Evolutionary conservation across 2,797 vertebrate species (phyloP), one percentile per base, ranked within the genome.

Genomic region (Chloroceryle amazona): DNA sequence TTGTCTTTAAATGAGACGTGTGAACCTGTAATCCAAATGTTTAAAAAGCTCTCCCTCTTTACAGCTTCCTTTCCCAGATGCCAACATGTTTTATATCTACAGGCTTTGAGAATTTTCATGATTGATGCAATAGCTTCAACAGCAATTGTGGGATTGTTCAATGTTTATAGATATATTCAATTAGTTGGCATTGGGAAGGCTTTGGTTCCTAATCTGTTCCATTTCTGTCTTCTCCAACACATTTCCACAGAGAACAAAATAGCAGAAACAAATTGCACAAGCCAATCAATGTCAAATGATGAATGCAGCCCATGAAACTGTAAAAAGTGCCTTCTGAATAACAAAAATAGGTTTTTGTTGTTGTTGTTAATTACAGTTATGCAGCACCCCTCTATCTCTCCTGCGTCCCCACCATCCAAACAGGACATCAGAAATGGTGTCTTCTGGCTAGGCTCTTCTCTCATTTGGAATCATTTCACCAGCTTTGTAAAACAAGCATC

Each of bases 171-270:
- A 83, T 60, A 51, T 25, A 72, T 46, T 71, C 71, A 81, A 19
- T 74, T 49, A 84, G 25, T 67, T 75, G 70, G 55, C 68, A 74
- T 10, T 13, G 20, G 46, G 23, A 66, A 76, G 54, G 57, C 52
- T 81, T 75, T 91, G 62, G 33, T 83, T 61, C 72, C 68, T 81
- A 70, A 78, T 93, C 72, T 52, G 41, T 81, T 93, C 73, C 18
- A 67, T 86, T 75, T 93, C 79, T 79, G 79, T 78, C 41, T 93
- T 81, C 20, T 84, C 41, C 71, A 37, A 62, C 55, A 75, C 26
- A 37, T 73, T 75, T 93, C 39, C 60, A 67, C 42, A 18, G 55
- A 91, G 41, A 92, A 70, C 39, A 81, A 91, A 91, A 94, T 73
- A 51, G 39, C 76, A 73, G 66, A 91, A 89, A 19, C 72, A 81